Conservation (phyloP, 35 echinoderm and acorn worm genomes). For the Heliocidaris tuberculata region DNA sequence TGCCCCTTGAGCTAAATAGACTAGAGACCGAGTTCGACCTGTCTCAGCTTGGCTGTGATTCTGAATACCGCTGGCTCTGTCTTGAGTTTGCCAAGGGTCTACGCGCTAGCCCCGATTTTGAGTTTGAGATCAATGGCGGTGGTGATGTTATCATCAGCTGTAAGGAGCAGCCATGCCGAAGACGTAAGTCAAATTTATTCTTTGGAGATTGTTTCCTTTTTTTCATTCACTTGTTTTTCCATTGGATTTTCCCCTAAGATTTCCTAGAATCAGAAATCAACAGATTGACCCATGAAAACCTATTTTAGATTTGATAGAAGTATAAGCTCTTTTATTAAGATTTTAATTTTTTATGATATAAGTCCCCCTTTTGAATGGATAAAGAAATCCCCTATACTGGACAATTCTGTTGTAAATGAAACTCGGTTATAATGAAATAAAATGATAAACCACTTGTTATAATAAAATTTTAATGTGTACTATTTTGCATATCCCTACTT, state of each 20-base stretch:
- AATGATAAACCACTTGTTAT: no score
- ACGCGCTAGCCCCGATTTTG: conserved; percentile 73
- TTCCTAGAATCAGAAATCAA: background rate
- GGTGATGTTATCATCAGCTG: conserved; percentile 66
- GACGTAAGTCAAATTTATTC: conserved; percentile 60
- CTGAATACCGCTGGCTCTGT: conserved; percentile 79
- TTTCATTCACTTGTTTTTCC: no score
- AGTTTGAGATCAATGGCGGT: conserved; percentile 66
- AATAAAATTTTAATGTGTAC: no score
- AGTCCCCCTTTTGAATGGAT: background rate
- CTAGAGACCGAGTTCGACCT: conserved; percentile 67
- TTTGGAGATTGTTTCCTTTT: background rate
- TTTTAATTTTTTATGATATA: background rate
- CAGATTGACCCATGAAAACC: background rate
- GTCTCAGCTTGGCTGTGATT: conserved; percentile 64
- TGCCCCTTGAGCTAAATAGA: conserved; percentile 46
- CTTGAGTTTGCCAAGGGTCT: conserved; percentile 80
- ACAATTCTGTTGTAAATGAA: no score
- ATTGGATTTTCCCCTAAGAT: background rate
- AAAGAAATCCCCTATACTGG: no score
- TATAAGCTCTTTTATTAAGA: background rate
- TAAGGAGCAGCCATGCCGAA: conserved; percentile 69
- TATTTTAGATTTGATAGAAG: no score
- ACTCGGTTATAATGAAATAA: no score
- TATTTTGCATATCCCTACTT: background rate